Evolutionary conservation across 2,113 vertebrate species (phyloP).

Genomic region (Equus quagga): DNA sequence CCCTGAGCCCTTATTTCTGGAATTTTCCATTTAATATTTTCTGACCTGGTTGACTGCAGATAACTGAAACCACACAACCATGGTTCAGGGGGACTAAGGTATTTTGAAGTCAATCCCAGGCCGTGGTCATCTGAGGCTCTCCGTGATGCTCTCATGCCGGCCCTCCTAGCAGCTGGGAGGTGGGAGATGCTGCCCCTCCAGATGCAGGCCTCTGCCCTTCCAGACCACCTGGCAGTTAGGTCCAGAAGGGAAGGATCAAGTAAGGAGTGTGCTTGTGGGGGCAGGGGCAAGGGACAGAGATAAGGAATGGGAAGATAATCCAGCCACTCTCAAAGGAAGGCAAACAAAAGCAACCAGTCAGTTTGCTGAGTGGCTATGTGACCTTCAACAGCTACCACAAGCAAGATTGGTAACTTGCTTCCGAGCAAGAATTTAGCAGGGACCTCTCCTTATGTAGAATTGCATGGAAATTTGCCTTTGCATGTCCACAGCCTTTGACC

Average conservation of each 20-base stretch:
- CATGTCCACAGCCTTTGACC: not conserved
- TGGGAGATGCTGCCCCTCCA: not conserved
- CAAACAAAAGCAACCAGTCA: not conserved
- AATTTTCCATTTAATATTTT: too few species aligned
- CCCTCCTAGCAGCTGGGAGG: not conserved
- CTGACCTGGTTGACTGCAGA: too few species aligned
- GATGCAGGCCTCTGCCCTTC: not conserved
- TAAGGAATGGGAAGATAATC: not conserved
- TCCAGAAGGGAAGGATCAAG: not conserved
- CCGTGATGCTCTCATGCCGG: not conserved
- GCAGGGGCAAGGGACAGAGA: not conserved
- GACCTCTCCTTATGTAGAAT: not conserved
- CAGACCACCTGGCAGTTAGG: not conserved
- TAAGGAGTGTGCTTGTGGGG: not conserved
- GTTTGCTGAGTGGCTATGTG: not conserved
- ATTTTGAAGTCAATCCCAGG: not conserved
- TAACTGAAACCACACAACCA: too few species aligned
- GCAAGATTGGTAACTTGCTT: not conserved
- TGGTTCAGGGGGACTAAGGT: not conserved
- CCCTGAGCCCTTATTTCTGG: too few species aligned
- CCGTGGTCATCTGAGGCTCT: not conserved
- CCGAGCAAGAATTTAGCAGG: not conserved
- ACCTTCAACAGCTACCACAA: not conserved
- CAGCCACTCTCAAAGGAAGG: not conserved
- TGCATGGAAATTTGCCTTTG: not conserved